Conservation (phyloP, 2,797 vertebrate genomes). For the Luscinia megarhynchos region DNA sequence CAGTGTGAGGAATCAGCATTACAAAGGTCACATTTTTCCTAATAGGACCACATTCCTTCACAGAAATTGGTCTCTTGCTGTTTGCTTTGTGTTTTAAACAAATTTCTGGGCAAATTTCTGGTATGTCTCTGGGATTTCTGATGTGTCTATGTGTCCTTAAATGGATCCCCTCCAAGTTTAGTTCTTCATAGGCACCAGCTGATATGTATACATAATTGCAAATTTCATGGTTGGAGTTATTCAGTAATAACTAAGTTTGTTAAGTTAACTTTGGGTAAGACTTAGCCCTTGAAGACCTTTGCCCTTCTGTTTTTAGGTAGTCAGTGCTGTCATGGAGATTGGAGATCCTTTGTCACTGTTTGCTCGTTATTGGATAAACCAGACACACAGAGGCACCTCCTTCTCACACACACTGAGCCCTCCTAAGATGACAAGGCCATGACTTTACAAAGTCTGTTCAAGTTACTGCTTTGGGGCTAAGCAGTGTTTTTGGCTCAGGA, state of each 20-base stretch:
- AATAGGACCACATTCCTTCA: background rate
- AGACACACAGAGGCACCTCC: background rate
- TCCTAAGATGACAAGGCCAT: background rate
- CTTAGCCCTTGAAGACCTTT: conserved; percentile 16
- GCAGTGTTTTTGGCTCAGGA: background rate
- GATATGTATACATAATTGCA: background rate
- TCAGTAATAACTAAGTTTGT: background rate
- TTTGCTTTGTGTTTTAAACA: conserved; percentile 4
- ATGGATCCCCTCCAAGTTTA: background rate
- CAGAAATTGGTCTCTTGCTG: background rate
- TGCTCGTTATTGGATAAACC: background rate
- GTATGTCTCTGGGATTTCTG: background rate
- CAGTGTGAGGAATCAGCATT: background rate
- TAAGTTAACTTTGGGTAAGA: background rate
- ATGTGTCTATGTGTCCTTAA: background rate
- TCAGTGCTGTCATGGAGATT: background rate
- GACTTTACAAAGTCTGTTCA: background rate
- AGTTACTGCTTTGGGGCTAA: background rate
- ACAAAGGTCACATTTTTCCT: background rate
- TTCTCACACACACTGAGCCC: background rate
- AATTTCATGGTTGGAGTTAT: background rate
- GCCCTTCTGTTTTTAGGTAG: background rate
- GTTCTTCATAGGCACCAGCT: background rate
- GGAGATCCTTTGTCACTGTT: background rate
- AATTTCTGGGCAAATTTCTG: background rate